Evolutionary conservation across 2,797 vertebrate genomes (phyloP).

Genomic region (Epinephelus coioides): DNA sequence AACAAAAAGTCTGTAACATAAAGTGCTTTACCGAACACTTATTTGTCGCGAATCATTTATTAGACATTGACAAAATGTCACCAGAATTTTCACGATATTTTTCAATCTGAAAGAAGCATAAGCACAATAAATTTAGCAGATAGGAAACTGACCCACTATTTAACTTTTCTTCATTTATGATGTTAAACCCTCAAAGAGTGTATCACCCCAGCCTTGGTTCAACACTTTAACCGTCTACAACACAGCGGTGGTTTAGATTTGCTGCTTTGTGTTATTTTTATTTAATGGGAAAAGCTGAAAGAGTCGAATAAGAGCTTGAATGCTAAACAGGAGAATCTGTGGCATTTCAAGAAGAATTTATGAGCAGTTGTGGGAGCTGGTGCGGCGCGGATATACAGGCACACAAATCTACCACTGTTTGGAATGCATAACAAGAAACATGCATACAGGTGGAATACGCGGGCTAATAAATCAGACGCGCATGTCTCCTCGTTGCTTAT

Average conservation of each 20-base stretch:
- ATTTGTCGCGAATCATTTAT: constrained; percentile 3
- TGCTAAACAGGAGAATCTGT: constrained; percentile 56
- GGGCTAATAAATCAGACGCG: constrained; percentile 51
- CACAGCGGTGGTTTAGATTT: constrained; percentile 30
- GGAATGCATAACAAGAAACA: constrained; percentile 47
- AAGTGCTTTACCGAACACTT: neutral
- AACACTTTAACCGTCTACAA: constrained; percentile 26
- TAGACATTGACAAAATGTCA: neutral
- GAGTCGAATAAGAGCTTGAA: constrained; percentile 53
- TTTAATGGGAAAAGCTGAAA: constrained; percentile 55
- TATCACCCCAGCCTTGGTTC: constrained; percentile 21
- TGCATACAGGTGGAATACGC: constrained; percentile 41
- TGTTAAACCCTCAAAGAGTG: constrained; percentile 22
- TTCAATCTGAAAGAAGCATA: neutral
- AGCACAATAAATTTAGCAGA: neutral
- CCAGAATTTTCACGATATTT: neutral
- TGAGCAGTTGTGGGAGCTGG: constrained; percentile 53
- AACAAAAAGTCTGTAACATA: neutral
- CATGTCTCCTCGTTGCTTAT: constrained; percentile 37
- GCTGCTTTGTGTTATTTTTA: constrained; percentile 52
- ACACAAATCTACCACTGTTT: constrained; percentile 58
- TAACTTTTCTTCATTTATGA: constrained; percentile 5
- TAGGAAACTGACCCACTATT: neutral
- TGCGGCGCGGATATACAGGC: constrained; percentile 31
- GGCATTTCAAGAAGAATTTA: constrained; percentile 66